A percentile compares a stretch with the other conserved stretches of the same genome.
These are phyloP conservation scores for Drosophila ercepeae DNA, from an alignment of 1,140 invertebrate genomes.

Conservation along the genomic window DNA sequence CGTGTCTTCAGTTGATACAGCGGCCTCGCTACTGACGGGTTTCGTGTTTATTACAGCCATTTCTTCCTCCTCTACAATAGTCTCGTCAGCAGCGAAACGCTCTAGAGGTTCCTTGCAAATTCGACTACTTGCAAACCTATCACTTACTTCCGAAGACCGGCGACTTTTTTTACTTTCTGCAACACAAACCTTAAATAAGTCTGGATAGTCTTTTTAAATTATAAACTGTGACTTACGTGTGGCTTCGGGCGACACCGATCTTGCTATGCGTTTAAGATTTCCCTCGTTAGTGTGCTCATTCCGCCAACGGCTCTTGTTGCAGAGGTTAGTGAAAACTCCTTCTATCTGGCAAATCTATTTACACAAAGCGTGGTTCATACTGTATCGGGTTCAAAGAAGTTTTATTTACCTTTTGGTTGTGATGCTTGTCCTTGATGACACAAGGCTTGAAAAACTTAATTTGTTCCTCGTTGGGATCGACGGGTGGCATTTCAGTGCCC, in stretches of 20 bases:
- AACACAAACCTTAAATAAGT: not conserved
- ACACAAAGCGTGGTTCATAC: not conserved
- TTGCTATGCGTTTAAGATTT: constrained; percentile 7
- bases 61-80: too few species aligned
- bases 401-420: constrained; percentile 19
- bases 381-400: not conserved
- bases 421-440: constrained; percentile 14
- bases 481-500: constrained; percentile 5
- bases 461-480: constrained; percentile 11
- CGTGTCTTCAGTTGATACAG: not conserved
- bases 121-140: not conserved
- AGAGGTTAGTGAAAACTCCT: not conserved
- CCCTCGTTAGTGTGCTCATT: not conserved
- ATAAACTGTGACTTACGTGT: constrained; percentile 8
- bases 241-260: constrained; percentile 22
- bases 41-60: not conserved
- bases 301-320: not conserved
- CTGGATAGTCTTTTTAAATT: not conserved
- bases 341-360: constrained; percentile 28
- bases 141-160: constrained; percentile 8
- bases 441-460: constrained; percentile 13
- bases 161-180: constrained; percentile 15
- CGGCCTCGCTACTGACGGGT: not conserved
- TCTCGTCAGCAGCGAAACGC: not conserved
- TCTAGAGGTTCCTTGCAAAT: not conserved